These are phyloP conservation scores for Epinephelus fuscoguttatus DNA, from an alignment of 2,113 vertebrate genomes.

Conservation along the genomic window DNA sequence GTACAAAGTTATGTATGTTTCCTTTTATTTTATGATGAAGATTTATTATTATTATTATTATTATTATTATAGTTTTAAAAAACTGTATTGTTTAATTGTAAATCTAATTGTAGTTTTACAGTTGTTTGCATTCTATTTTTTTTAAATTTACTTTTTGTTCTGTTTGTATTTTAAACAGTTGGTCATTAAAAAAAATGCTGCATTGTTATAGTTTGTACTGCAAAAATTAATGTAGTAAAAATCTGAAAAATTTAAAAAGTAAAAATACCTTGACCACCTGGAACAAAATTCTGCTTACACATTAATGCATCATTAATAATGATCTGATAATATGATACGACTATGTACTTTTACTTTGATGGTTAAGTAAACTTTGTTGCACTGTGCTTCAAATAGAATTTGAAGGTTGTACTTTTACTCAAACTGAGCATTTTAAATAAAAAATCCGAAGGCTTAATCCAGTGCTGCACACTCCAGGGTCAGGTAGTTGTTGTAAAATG, in stretches of 20 bases:
- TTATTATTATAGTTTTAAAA: too few relatives aligned
- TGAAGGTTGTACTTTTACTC: not conserved
- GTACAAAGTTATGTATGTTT: too few relatives aligned
- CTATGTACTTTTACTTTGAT: not conserved
- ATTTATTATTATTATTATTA: too few relatives aligned
- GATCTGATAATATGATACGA: not conserved
- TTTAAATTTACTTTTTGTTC: too few relatives aligned
- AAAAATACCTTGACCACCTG: not conserved
- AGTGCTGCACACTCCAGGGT: not conserved
- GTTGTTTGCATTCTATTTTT: too few relatives aligned
- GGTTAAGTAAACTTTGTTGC: not conserved
- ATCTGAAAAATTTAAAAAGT: not conserved
- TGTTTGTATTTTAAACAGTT: too few relatives aligned
- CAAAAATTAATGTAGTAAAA: not conserved
- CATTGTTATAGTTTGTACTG: not conserved
- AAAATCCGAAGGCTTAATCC: not conserved
- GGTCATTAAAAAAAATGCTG: not conserved
- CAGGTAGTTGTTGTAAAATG: conserved; percentile 22
- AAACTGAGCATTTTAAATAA: not conserved
- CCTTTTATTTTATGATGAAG: too few relatives aligned
- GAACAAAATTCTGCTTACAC: not conserved
- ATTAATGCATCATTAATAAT: not conserved
- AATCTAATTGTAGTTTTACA: too few relatives aligned
- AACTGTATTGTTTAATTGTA: too few relatives aligned
- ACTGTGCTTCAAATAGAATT: not conserved